phyloP scores from a whole-genome alignment of 2,888 invertebrate species.

The Melieria picta region DNA sequence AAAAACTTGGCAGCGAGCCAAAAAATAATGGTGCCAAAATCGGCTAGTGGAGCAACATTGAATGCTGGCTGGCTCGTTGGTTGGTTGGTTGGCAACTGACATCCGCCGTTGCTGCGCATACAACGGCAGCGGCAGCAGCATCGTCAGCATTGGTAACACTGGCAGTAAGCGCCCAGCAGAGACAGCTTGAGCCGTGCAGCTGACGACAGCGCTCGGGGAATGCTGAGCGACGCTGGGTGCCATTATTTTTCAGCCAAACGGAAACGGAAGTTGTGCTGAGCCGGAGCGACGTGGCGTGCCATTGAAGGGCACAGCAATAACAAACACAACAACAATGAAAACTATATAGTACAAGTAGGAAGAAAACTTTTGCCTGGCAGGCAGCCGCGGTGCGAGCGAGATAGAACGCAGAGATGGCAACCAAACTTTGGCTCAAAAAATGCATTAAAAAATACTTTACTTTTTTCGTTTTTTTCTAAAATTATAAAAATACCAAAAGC shows the following conservation, averaged over 20 bases:
- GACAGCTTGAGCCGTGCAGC: not conserved
- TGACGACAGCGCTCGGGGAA: not conserved
- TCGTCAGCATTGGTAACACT: slow-evolving; percentile 24
- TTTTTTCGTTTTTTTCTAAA: too few relatives aligned
- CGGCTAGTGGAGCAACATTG: slow-evolving; percentile 19
- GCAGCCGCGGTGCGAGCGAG: too few relatives aligned
- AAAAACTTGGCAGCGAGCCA: slow-evolving; percentile 24
- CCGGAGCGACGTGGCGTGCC: too few relatives aligned
- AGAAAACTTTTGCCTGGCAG: too few relatives aligned
- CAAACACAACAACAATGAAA: too few relatives aligned
- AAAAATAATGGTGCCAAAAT: slow-evolving; percentile 12
- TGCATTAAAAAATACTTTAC: too few relatives aligned
- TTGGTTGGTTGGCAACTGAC: too few relatives aligned
- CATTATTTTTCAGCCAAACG: slow-evolving; percentile 21
- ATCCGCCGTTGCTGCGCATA: not conserved
- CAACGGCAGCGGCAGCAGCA: slow-evolving; percentile 3
- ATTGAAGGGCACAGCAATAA: too few relatives aligned
- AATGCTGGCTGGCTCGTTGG: slow-evolving; percentile 14
- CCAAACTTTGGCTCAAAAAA: too few relatives aligned
- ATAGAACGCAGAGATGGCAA: too few relatives aligned
- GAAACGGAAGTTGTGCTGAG: slow-evolving; percentile 19
- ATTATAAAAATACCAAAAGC: too few relatives aligned
- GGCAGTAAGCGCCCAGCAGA: slow-evolving; percentile 5
- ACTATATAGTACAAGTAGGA: too few relatives aligned
- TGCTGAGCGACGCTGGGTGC: not conserved